Base-by-base conservation (phyloP, 2,797 vertebrate species). In the Mus minutoides region DNA sequence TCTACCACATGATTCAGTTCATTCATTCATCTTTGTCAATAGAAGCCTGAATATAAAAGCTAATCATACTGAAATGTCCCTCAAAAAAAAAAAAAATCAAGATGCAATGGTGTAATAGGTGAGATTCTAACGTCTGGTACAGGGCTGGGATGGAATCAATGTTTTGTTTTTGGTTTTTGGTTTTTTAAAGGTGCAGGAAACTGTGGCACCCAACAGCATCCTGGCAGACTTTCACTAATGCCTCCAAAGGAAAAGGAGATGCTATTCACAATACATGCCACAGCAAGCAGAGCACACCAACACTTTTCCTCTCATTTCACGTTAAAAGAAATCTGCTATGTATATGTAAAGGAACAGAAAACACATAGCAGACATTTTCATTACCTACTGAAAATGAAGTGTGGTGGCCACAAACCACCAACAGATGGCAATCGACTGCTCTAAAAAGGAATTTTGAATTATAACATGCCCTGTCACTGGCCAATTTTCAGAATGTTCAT, bases 381-480 rank as follows among this genome's bases (percentile, higher is more conserved):
- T 77, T 0, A 1, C 37, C 82, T 52, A 26, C 54, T 86, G 24
- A 29, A 67, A 95, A 84, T 49, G 60, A 40, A 60, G 58, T 84
- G 79, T 60, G 93, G 75, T 91, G 73, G 54, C 56, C 54, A 37
- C 4, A 17, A 87, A 26, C 49, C 11, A 49, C 60, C 95, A 90
- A 89, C 17, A 98, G 95, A 98, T 98, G 98, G 98, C 98, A 98
- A 96, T 80, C 97, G 94, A 98, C 67, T 46, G 21, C 58, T 29
- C 58, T 64, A 49, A 60, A 58, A 77, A 54, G 4, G 3, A 79
- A 83, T 67, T 84, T 6, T 60, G n/a, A 75, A 37, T 82, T 64
- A 76, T 14, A 46, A 88, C 26, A 64, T 46, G 52, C 7, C 24
- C 64, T 52, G 19, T 21, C 62, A 80, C 3, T 86, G 34, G 77